Conservation (phyloP, 2,888 invertebrate genomes). For the Chironomus tentans region DNA sequence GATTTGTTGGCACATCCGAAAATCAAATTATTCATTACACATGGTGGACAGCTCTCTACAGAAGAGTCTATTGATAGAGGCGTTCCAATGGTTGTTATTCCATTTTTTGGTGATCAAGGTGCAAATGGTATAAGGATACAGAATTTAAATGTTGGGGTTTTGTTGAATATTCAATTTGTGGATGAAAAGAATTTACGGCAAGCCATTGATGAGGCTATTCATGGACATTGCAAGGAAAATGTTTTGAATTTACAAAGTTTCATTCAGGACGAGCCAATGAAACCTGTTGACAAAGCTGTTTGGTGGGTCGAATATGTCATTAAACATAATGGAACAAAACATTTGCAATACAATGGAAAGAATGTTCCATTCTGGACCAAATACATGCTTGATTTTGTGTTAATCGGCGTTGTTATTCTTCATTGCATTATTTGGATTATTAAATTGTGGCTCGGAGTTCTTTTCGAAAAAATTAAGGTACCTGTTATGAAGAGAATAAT, state of each 20-base stretch:
- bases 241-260: neutral
- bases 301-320: slow-evolving; percentile 14
- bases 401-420: neutral
- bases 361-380: neutral
- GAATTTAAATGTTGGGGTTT: neutral
- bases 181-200: neutral
- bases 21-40: slow-evolving; percentile 12
- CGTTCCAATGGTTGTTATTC: slow-evolving; percentile 7
- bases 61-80: slow-evolving; percentile 9
- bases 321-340: neutral
- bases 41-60: neutral
- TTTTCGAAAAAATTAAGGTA: neutral
- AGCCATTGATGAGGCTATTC: neutral
- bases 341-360: slow-evolving; percentile 10
- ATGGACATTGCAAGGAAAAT: neutral
- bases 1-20: slow-evolving; percentile 20
- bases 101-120: slow-evolving; percentile 1
- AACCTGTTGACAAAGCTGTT: slow-evolving; percentile 7
- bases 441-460: neutral
- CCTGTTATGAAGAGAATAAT: neutral
- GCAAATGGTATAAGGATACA: neutral
- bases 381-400: slow-evolving; percentile 1
- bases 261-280: slow-evolving; percentile 4
- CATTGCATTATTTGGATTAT: neutral
- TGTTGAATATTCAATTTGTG: neutral